phyloP scores from a whole-genome alignment of 2,113 vertebrate genomes.

The Garra rufa region DNA sequence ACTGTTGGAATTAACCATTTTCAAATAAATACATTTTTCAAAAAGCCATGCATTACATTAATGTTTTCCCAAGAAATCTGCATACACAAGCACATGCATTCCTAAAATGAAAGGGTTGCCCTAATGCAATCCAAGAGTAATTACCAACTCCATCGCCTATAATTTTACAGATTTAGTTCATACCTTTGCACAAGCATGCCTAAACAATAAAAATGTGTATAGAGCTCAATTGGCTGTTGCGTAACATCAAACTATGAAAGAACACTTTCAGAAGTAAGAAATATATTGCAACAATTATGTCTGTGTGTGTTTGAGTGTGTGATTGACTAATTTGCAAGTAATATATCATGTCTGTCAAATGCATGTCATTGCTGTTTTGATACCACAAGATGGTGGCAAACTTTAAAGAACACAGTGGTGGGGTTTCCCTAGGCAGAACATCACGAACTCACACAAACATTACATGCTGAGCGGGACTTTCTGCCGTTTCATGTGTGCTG shows the following conservation, averaged over 20 bases:
- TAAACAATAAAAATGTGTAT: background rate
- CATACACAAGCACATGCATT: conserved; percentile 14
- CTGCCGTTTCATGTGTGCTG: conserved; percentile 40
- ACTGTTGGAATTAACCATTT: conserved; percentile 19
- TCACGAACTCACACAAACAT: conserved; percentile 19
- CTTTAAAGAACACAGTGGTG: conserved; percentile 2
- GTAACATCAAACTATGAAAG: background rate
- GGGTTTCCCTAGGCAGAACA: conserved; percentile 31
- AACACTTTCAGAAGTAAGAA: background rate
- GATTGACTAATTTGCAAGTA: background rate
- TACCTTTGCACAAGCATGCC: conserved; percentile 17
- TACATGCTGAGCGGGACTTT: conserved; percentile 39
- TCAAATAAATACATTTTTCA: background rate
- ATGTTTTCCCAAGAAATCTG: background rate
- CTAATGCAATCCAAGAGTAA: conserved; percentile 28
- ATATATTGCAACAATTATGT: background rate
- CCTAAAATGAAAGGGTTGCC: conserved; percentile 41
- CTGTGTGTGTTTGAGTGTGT: background rate
- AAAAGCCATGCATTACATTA: background rate
- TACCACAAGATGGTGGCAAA: conserved; percentile 55
- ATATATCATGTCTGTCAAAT: background rate
- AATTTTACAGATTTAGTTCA: conserved; percentile 12
- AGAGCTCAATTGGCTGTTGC: background rate
- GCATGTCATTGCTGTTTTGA: background rate
- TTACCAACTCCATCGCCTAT: background rate